Evolutionary conservation across 2,888 invertebrate species (phyloP).

Genomic region (Apoda limacodes): DNA sequence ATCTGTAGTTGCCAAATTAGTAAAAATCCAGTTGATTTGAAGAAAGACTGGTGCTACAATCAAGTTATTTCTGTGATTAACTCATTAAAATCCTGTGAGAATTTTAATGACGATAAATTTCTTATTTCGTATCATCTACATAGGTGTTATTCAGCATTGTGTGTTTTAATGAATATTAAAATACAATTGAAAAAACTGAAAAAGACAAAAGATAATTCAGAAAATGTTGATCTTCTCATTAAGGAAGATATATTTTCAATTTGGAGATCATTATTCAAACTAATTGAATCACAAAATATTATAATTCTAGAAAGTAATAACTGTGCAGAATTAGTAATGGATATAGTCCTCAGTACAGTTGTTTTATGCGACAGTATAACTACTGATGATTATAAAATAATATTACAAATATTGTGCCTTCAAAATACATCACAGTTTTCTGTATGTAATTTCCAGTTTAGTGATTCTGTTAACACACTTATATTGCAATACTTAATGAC

Average conservation of each 20-base stretch:
- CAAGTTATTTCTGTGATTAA: constrained; percentile 33
- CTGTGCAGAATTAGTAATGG: constrained; percentile 26
- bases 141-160: constrained; percentile 32
- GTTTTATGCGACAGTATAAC: constrained; percentile 25
- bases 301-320: constrained; percentile 25
- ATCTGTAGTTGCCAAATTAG: constrained; percentile 20
- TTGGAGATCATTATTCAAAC: constrained; percentile 29
- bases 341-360: constrained; percentile 30
- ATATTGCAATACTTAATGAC: constrained; percentile 37
- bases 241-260: constrained; percentile 22
- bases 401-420: constrained; percentile 36
- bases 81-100: constrained; percentile 33
- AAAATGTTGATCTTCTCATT: constrained; percentile 18
- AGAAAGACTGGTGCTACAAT: constrained; percentile 37
- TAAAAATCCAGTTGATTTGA: constrained; percentile 18
- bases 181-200: constrained; percentile 20
- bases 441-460: constrained; percentile 24
- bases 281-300: constrained; percentile 28
- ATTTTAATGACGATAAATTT: constrained; percentile 30
- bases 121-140: constrained; percentile 36
- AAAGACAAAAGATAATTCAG: constrained; percentile 2
- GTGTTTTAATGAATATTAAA: constrained; percentile 32
- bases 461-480: constrained; percentile 24
- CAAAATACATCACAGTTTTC: constrained; percentile 28
- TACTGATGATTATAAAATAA: constrained; percentile 24